These are phyloP conservation scores for Netelia fuscicornis DNA, from an alignment of 2,888 invertebrate genomes.

Conservation along the genomic window DNA sequence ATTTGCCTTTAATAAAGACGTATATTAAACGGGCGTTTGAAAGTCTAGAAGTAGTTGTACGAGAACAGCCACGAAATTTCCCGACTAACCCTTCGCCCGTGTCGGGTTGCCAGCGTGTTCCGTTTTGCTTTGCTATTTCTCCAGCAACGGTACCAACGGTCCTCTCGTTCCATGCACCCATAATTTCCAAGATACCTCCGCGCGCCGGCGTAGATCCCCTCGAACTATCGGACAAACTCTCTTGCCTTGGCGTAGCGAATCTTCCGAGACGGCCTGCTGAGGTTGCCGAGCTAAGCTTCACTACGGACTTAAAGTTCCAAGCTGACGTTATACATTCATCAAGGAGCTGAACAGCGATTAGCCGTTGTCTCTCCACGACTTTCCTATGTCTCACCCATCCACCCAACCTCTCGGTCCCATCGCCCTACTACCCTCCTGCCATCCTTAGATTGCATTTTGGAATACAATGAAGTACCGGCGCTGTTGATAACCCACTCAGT, in stretches of 20 bases:
- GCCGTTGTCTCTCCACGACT: constrained; percentile 64
- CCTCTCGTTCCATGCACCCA: constrained; percentile 67
- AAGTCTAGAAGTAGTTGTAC: constrained; percentile 18
- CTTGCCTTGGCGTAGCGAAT: constrained; percentile 35
- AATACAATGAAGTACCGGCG: constrained; percentile 28
- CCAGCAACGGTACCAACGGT: constrained; percentile 22
- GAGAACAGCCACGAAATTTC: background rate
- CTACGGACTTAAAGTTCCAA: constrained; percentile 68
- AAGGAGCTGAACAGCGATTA: constrained; percentile 72
- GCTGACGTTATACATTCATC: constrained; percentile 71
- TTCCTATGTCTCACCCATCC: constrained; percentile 26
- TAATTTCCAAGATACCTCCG: constrained; percentile 78
- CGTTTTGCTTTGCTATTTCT: constrained; percentile 35
- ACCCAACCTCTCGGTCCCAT: constrained; percentile 10
- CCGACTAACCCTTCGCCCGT: background rate
- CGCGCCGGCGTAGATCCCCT: constrained; percentile 69
- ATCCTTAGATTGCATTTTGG: constrained; percentile 8
- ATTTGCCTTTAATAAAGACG: constrained; percentile 27
- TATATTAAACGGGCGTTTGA: constrained; percentile 41
- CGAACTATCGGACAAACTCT: constrained; percentile 69
- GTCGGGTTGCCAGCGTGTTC: constrained; percentile 11
- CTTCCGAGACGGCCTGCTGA: constrained; percentile 21
- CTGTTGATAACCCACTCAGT: constrained; percentile 70
- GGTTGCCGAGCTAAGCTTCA: constrained; percentile 64
- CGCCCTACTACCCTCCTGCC: constrained; percentile 15